Evolutionary conservation across 2,113 vertebrate species (phyloP), one percentile per base, ranked within the genome.

Genomic region (Entelurus aequoreus): DNA sequence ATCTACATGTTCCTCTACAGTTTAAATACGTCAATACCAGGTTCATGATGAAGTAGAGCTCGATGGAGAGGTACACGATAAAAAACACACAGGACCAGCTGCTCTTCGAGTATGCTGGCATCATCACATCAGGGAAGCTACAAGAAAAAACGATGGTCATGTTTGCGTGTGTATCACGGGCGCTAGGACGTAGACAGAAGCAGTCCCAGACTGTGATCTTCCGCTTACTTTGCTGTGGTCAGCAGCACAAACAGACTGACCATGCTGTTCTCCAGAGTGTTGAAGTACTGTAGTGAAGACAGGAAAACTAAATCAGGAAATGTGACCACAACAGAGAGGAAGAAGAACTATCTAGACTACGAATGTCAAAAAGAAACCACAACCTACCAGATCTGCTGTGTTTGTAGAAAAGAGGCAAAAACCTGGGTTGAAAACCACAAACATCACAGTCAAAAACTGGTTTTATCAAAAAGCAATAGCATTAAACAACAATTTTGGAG

Each of bases 11-110:
- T 46, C 42, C 42, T 46, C 42, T 8, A 19, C n/a, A 16, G 11
- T 14, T 42, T 16, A 42, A n/a, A 48, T 4, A 55, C 36, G 16
- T 5, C 4, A 12, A 11, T 80, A 89, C 87, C 92, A 99, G 85
- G 82, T 98, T 99, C 96, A 99, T 99, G 88, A 98, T 92, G 88
- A 99, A 99, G 88, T 99, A 99, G 5, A 98, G 94, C 80, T 99
- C 96, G 37, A 99, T 97, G 87, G 97, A 99, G 69, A 99, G 94
- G 80, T 99, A 99, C 72, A 98, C 93, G 0, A 99, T 98, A 87
- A 99, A 99, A 90, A 99, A 99, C 61, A 97, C 78, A 60, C 96
- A 99, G 67, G 95, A 98, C 95, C 97, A 98, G 57, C 92, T 91
- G 74, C 90, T 98, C 72, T 91, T 93, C 21, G 95, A 91, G 44